A percentile compares a stretch with the other conserved stretches of the same genome.
Conservation (phyloP, 30 jellyfish, hydroid and myxozoan species). For the Pseudorhiza aurosa region DNA sequence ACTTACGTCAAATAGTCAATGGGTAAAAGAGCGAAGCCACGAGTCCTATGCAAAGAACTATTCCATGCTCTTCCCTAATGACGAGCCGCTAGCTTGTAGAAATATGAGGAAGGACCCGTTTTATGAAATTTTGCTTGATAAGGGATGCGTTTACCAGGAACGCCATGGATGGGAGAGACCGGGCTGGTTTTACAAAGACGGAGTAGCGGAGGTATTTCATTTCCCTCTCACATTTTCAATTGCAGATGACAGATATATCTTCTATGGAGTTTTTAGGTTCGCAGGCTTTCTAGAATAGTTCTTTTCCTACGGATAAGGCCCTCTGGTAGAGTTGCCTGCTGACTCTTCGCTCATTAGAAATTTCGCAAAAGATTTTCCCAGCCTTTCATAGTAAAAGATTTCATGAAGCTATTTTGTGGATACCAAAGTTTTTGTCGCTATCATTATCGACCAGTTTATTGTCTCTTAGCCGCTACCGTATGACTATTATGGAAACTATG, state of each 20-base stretch:
- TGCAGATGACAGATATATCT: no score
- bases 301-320: no score
- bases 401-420: no score
- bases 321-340: no score
- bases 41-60: constrained; percentile 97
- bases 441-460: no score
- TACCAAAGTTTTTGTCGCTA: no score
- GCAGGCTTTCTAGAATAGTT: no score
- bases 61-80: constrained; percentile 93
- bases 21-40: constrained; percentile 95
- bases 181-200: constrained; percentile 84
- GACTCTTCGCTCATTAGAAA: neutral
- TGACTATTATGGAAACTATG: constrained; percentile 91
- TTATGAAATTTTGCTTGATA: constrained; percentile 80
- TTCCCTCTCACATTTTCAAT: no score
- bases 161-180: constrained; percentile 99
- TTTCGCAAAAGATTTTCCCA: no score
- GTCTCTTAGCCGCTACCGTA: constrained; percentile 67
- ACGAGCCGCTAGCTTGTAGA: constrained; percentile 97
- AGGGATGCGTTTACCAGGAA: constrained; percentile 94
- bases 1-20: constrained; percentile 55
- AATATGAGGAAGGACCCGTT: constrained; percentile 96
- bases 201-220: constrained; percentile 74
- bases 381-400: no score
- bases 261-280: no score